Evolutionary conservation across 2,113 vertebrate species (phyloP), one percentile per base, ranked within the genome.

Genomic region (Chaetodon trifascialis): DNA sequence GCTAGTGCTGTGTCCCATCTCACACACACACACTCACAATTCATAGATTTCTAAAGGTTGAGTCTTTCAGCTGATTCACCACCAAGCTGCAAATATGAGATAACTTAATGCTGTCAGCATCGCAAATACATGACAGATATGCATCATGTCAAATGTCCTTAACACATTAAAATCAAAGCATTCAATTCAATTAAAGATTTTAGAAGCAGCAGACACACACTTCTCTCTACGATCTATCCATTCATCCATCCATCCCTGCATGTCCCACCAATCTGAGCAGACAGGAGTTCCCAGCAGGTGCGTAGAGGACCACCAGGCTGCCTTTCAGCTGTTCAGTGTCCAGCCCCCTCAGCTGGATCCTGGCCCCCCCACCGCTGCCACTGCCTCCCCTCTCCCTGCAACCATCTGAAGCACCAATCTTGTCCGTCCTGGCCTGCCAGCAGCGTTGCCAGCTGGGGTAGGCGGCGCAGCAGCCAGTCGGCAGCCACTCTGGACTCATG

Each of bases 261-360:
- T 79, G 14, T 73, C 87, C 87, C 80, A 91, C 87, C 89, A 91
- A 52, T 85, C 47, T 56, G 55, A 87, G 87, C 55, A 91, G 76
- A 81, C 82, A 89, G 70, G 87, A 85, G 66, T 79, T 89, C 44
- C 89, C 85, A 66, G 79, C 87, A 77, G 89, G 82, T 56, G 73
- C 40, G 54, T 83, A 87, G 69, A 91, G 73, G 80, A 89, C 79
- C 79, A 89, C 79, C 58, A 91, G 79, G 70, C 82, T 85, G 72
- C 86, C 82, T 40, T 47, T 85, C 49, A 87, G 73, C 38, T 83
- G 55, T 56, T 83, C 59, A 49, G 79, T 66, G 73, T 83, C 73
- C 58, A 87, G 73, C 34, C 73, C 83, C 42, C 19, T 76, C 46
- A 90, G 76, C 65, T 81, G 86, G 69, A 88, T 78, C 73, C 38